phyloP scores from a whole-genome alignment of 1,140 invertebrate genomes.

The Idris sp. region DNA sequence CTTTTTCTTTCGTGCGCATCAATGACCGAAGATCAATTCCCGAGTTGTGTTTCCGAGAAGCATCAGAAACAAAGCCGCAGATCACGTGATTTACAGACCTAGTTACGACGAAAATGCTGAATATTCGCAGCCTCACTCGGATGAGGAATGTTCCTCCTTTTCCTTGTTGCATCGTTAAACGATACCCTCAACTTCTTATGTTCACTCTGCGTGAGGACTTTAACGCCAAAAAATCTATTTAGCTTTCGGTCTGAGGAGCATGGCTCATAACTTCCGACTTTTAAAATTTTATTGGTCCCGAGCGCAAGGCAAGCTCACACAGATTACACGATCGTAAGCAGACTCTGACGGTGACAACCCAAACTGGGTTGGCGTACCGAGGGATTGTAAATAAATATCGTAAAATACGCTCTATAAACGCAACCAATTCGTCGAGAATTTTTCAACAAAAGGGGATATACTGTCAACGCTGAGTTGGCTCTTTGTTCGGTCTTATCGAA shows the following conservation, averaged over 20 bases:
- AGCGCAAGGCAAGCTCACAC: no score
- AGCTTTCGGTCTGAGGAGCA: slow-evolving; percentile 40
- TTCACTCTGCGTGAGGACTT: slow-evolving; percentile 4
- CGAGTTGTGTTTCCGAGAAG: slow-evolving; percentile 20
- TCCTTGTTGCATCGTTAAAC: slow-evolving; percentile 25
- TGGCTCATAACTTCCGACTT: slow-evolving; percentile 51
- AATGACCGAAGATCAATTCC: slow-evolving; percentile 14
- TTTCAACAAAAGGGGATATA: slow-evolving; percentile 51
- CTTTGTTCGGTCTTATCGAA: slow-evolving; percentile 17
- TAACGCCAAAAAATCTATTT: slow-evolving; percentile 56
- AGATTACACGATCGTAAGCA: slow-evolving; percentile 59
- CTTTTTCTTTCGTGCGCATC: slow-evolving; percentile 53
- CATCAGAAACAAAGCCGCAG: slow-evolving; percentile 38
- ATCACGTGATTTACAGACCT: slow-evolving; percentile 20
- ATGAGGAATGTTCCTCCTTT: slow-evolving; percentile 15
- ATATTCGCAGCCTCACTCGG: slow-evolving; percentile 7
- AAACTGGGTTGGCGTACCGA: slow-evolving; percentile 41
- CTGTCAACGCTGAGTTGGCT: slow-evolving; percentile 21
- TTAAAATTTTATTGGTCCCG: slow-evolving; percentile 57
- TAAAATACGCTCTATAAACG: slow-evolving; percentile 60
- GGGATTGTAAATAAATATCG: slow-evolving; percentile 63
- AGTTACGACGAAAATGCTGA: slow-evolving; percentile 11
- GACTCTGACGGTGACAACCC: slow-evolving; percentile 59
- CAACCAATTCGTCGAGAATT: slow-evolving; percentile 62
- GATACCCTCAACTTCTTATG: slow-evolving; percentile 7